Base-by-base conservation (phyloP, 2,113 vertebrate species). In the Rhodinocichla rosea region DNA sequence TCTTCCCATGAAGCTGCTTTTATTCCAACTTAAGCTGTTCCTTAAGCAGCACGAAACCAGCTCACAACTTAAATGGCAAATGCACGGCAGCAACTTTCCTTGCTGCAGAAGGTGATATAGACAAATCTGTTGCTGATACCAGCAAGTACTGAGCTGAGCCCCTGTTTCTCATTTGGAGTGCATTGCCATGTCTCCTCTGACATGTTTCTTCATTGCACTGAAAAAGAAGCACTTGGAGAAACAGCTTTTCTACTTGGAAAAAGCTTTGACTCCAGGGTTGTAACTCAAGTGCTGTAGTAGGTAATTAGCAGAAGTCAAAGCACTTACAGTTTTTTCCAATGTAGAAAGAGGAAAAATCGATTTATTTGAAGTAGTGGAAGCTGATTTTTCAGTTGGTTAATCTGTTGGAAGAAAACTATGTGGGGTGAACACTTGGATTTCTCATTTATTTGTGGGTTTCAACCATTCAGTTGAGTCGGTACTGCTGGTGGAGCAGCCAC, bases 121-220 rank as follows among this genome's bases (percentile, higher is more conserved):
- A 96, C 94, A 96, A 97, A 97, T 97, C 95, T 96, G 93, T 96
- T 97, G 94, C 95, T 97, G 91, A 94, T 95, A 95, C 88, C 92
- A 95, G 94, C 93, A 93, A 93, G 93, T 35, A 94, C 92, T 40
- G 93, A 94, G 57, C 45, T 2, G 19, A 70, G 70, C n/a, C 86
- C 86, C 64, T 23, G 42, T n/a, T 79, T 81, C 79, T 82, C 32
- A 52, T 62, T 73, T 81, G 88, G 81, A 40, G 56, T 56, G 85
- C 80, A 78, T 91, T 95, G 89, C 95, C 84, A 28, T 91, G 80
- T 83, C 95, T 92, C 92, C 92, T 96, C 92, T 96, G 92, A 96
- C 93, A 96, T 94, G 79, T 95, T 96, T 97, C 92, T 94, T 95
- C 95, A 75, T 96, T 90, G 90, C 80, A 88, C 90, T 21, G 23